Base-by-base conservation (phyloP, 1,140 invertebrate genomes). In the Lordiphosa mommai region DNA sequence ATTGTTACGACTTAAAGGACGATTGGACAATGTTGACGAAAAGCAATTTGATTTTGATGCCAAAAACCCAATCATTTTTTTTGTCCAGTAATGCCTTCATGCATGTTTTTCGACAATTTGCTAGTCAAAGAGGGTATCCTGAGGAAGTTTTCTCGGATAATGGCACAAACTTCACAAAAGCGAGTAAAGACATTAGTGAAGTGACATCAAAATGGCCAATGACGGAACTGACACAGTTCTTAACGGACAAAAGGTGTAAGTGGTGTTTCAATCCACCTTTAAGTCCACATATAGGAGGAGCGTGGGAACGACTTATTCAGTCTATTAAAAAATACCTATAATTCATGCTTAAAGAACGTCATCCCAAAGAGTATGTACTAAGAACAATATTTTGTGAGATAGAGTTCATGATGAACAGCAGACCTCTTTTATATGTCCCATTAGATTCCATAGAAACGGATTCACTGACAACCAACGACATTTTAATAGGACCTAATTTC, bases 151-250 rank as follows among this genome's bases (percentile, higher is more conserved):
- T 76, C 43, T 86, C 68, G 9, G 90, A 90, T 44, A 82, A 76
- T 55, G 87, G 88, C 12, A 88, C 85, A 3, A 89, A 90, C 58
- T 90, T 90, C 59, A 52, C 66, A 8, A 85, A 86, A 13, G 67
- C 82, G 5, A 51, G 74, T 7, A 63, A 33, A 0, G 82, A 85
- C 16, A 40, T 88, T n/a, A n/a, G n/a, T n/a, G n/a, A n/a, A 37
- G 6, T 10, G 41, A 56, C 9, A 17, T 20, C 1, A 8, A 37
- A 8, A 17, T 46, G 10, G 10, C 14, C n/a, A 10, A 23, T 36
- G 34, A 47, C 14, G 27, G 20, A 1, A 6, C 20, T 23, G 5
- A 23, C 20, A 23, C 4, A 23, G 20, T 23, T 23, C 4, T 23
- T 23, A 6, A 23, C 20, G 5, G 20, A 5, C 20, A 23, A 23